Base-by-base conservation (phyloP, 2,113 vertebrate species). In the Anser cygnoides region DNA sequence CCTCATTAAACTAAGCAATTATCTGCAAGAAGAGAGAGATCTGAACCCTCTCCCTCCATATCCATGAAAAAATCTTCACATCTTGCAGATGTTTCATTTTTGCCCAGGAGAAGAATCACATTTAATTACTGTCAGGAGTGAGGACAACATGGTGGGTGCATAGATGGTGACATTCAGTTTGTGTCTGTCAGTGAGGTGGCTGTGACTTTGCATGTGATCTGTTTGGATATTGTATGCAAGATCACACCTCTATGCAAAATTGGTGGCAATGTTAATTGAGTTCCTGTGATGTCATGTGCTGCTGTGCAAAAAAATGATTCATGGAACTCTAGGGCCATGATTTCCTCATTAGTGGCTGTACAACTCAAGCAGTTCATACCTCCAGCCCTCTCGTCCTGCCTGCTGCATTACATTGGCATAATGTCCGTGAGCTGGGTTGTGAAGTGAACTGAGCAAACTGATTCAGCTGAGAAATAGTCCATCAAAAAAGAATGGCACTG, bases 1-100 rank as follows among this genome's bases (percentile, higher is more conserved):
- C 96, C 97, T 98, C 98, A 98, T 98, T 98, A 98, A 97, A 80
- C 52, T 17, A 94, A 97, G 96, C 96, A 96, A 98, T 97, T 97
- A 96, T 89, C 90, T 92, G 78, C 88, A 89, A 84, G 78, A 95
- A 76, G 75, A 79, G 77, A 95, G 90, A 90, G 88, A 76, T 57
- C 25, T 95, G 90, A 74, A 72, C 50, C 39, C n/a, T 79, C 87
- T 95, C 84, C 89, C 89, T 95, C 89, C 72, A 61, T 28, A 76
- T 58, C n/a, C 62, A 7, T 23, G 44, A 71, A 84, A 93, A 94
- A 89, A 87, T 21, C 62, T 76, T 91, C 91, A 57, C 72, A 33
- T 93, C 94, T 91, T 65, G 90, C 98, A 98, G 96, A 94, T 95
- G 90, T 94, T 88, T 97, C 89, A 85, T 96, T 97, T 97, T 97